Evolutionary conservation across 2,113 vertebrate species (phyloP).

Genomic region (Silurus glanis): DNA sequence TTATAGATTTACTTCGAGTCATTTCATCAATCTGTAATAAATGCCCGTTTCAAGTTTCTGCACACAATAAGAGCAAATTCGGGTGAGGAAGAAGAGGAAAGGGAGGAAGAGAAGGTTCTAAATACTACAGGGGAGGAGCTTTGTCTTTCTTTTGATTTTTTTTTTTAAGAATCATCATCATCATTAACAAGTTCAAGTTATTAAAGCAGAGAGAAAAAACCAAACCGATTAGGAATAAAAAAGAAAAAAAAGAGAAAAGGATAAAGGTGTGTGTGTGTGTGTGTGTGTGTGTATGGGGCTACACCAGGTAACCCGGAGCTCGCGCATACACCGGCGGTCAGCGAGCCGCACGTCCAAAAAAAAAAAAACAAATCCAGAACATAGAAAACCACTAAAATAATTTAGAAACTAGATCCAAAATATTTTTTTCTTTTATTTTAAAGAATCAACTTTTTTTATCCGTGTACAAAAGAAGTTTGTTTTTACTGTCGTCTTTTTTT

Average conservation of each 20-base stretch:
- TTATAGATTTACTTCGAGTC: constrained; percentile 78
- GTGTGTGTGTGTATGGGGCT: constrained; percentile 71
- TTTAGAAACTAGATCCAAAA: constrained; percentile 99
- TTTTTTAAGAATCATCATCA: constrained; percentile 41
- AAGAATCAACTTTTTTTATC: constrained; percentile 84
- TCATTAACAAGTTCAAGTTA: constrained; percentile 80
- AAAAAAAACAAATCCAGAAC: constrained; percentile 78
- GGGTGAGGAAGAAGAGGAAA: constrained; percentile 78
- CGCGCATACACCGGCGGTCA: constrained; percentile 77
- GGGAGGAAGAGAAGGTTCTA: constrained; percentile 73
- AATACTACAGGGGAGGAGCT: constrained; percentile 75
- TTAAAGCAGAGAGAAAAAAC: constrained; percentile 67
- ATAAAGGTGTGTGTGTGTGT: too few species aligned
- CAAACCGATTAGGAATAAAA: constrained; percentile 61
- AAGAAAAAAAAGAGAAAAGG: constrained; percentile 62
- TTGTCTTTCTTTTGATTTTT: background rate
- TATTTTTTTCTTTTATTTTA: constrained; percentile 82
- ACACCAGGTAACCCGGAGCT: constrained; percentile 88
- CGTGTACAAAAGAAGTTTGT: constrained; percentile 97
- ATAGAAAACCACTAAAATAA: constrained; percentile 99
- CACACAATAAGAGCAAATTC: constrained; percentile 92
- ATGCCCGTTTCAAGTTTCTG: constrained; percentile 85
- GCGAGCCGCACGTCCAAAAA: constrained; percentile 86
- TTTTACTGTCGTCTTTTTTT: constrained; percentile 67
- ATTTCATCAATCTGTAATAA: constrained; percentile 80